phyloP scores from a whole-genome alignment of 1,140 invertebrate species.

The Drosophila watanabei region DNA sequence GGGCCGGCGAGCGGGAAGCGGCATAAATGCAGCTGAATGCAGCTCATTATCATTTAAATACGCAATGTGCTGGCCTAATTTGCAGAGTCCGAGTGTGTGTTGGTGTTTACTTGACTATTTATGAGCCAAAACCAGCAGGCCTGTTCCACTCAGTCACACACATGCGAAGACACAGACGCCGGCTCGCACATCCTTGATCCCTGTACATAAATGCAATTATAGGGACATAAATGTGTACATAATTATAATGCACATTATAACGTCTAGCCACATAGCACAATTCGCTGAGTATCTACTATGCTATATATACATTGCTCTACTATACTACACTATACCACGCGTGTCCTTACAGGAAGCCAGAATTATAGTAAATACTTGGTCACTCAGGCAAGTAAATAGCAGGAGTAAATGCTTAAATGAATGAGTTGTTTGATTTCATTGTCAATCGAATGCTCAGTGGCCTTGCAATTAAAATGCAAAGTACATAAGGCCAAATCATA shows the following conservation, averaged over 20 bases:
- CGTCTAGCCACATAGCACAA: constrained; percentile 70
- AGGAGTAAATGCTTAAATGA: constrained; percentile 13
- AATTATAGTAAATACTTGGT: constrained; percentile 44
- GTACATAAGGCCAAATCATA: constrained; percentile 15
- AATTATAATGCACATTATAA: constrained; percentile 80
- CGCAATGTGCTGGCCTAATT: constrained; percentile 77
- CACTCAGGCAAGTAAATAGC: constrained; percentile 44
- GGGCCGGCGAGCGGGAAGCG: constrained; percentile 16
- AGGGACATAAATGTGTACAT: constrained; percentile 59
- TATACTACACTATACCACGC: constrained; percentile 9
- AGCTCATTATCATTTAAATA: constrained; percentile 83
- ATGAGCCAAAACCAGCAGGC: constrained; percentile 59
- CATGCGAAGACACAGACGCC: background rate
- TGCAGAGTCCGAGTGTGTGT: constrained; percentile 37
- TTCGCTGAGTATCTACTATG: constrained; percentile 18
- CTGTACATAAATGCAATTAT: constrained; percentile 46
- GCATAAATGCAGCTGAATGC: constrained; percentile 63
- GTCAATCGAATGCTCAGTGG: constrained; percentile 55
- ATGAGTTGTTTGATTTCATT: constrained; percentile 61
- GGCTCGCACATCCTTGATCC: constrained; percentile 13
- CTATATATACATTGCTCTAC: constrained; percentile 7
- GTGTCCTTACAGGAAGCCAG: constrained; percentile 36
- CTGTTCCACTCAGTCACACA: constrained; percentile 27
- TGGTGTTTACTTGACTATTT: constrained; percentile 51
- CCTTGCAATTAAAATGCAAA: constrained; percentile 43